Base-by-base conservation (phyloP, 2,888 invertebrate species). In the Trichogramma dendrolimi region DNA sequence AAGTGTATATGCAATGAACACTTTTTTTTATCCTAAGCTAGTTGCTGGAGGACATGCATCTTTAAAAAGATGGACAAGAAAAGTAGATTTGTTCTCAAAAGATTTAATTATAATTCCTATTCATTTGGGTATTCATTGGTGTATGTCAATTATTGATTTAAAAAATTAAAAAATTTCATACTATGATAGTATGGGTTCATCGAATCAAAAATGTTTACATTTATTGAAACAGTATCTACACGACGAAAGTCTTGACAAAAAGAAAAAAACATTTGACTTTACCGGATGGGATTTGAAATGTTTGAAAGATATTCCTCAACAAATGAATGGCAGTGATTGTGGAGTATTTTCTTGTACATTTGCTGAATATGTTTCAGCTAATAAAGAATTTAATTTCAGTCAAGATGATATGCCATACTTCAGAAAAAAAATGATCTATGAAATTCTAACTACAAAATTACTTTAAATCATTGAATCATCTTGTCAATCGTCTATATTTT, bases 331-430 rank as follows among this genome's bases (percentile, higher is more conserved):
- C 60, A 92, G 92, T 76, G 98, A 99, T 81, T 99, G 98, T 79
- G 98, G 98, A 6, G 92, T 99, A 82, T 99, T 99, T 80, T 86
- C 96, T 38, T 96, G 96, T 79, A 96, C 94, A 76, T 97, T 92
- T 82, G 98, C 97, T 0, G 98, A 99, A 79, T 96, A 91, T 80
- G 81, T 91, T 42, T 83, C 89, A 0, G 85, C 96, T 54, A 84
- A 87, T 75, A 88, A 88, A 7, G 82, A 85, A 51, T 87, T 95
- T 69, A 85, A 85, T 1, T 99, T 99, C 81, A 83, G 86, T 4
- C 97, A 98, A 82, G 84, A 89, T 53, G 85, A 98, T 80, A 98
- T 98, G 96, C 92, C 92, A 2, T 94, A 94, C 77, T 90, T 96
- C 76, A 82, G 98, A 40, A 84, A 88, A 63, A 89, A 95, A 82